Base-by-base conservation (phyloP, 2,888 invertebrate species). In the Xestia ashworthii region DNA sequence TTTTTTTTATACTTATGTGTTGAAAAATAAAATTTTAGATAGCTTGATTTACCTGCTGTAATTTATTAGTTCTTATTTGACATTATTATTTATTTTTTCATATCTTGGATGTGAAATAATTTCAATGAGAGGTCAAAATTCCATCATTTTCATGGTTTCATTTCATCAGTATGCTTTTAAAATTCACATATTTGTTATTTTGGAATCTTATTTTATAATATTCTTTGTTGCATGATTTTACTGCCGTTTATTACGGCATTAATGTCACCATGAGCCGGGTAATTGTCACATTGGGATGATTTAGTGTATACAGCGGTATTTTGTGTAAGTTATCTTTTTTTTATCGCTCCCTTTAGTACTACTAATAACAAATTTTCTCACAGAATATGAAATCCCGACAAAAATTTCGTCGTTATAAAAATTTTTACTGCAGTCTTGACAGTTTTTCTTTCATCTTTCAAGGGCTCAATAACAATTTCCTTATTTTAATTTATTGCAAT, bases 231-330 rank as follows among this genome's bases (percentile, higher is more conserved):
- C 71, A 60, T 46, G 2, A 32, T 76, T 81, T 66, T 67, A 80
- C n/a, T 46, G 12, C 9, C 19, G 77, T 78, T 73, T 78, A 81
- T 76, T 75, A 71, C 48, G 58, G 75, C 78, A 66, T 86, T 86
- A 79, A 81, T 84, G 74, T 75, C 77, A 76, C 38, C 46, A 67
- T 78, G 68, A 81, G 74, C 80, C 72, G 48, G 50, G 64, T 82
- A 76, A 85, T 78, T 81, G 78, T 76, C 86, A 78, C 62, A 86
- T 66, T 80, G 53, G n/a, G n/a, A 77, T 81, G 79, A 83, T 78
- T 68, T 81, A 87, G 53, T 48, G 66, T 6, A 53, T n/a, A 38
- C 53, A 70, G 62, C 22, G 46, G 71, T 22, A 60, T 65, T 74
- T 79, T 79, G 64, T 66, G 41, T 3, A 66, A 75, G 44, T 70